Evolutionary conservation across 2,888 invertebrate genomes (phyloP).

Genomic region (Campoplex capitator): DNA sequence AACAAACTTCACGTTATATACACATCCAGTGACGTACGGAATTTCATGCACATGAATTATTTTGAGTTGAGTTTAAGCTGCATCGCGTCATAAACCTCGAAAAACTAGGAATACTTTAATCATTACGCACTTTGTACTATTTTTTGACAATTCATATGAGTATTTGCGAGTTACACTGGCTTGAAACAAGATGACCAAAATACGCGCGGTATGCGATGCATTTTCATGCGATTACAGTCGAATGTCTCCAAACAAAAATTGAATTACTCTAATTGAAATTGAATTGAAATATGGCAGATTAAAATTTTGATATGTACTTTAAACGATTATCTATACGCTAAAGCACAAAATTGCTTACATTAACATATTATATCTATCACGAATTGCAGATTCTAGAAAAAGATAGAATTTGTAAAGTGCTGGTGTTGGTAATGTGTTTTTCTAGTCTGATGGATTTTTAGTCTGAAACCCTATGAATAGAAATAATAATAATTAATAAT

Average conservation of each 20-base stretch:
- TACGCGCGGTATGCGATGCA: too few species aligned
- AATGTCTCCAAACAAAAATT: not conserved
- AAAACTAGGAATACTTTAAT: not conserved
- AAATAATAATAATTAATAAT: not conserved
- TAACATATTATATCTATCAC: not conserved
- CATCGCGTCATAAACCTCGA: not conserved
- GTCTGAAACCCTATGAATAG: not conserved
- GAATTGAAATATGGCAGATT: too few species aligned
- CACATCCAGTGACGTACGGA: not conserved
- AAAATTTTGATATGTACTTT: too few species aligned
- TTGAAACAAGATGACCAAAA: not conserved
- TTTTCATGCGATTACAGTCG: too few species aligned
- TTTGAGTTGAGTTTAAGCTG: not conserved
- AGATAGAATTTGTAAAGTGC: too few species aligned
- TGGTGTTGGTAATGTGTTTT: not conserved
- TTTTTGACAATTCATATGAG: not conserved
- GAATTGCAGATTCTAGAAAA: too few species aligned
- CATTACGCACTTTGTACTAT: not conserved
- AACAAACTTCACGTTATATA: not conserved
- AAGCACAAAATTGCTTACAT: not conserved
- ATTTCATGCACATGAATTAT: not conserved
- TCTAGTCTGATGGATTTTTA: not conserved
- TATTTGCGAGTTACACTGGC: not conserved
- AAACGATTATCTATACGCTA: too few species aligned
- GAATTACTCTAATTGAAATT: not conserved